Evolutionary conservation across 2,113 vertebrate genomes (phyloP), one percentile per base, ranked within the genome.

Genomic region (Callipepla californica): DNA sequence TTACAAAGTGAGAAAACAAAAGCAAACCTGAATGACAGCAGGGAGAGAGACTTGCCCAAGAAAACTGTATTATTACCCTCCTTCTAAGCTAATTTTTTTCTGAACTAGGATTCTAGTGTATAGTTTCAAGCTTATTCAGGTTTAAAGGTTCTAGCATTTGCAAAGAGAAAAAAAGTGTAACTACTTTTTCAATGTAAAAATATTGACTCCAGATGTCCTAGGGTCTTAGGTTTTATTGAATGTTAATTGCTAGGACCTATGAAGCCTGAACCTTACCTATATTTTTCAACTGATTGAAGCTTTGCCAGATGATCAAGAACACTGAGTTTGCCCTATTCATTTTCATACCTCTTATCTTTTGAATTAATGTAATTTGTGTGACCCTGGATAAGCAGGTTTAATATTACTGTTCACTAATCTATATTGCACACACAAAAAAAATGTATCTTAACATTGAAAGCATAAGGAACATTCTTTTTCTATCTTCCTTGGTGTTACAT

Each of bases 1-100:
- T 93, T 92, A 38, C 78, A 84, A 90, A 92, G 50, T 69, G 44
- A 80, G 74, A 72, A 90, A 90, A 76, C 40, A 61, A 79, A 90
- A 87, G 73, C 59, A 74, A 89, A 51, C 36, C 26, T 30, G 50
- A 74, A 58, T 80, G 55, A 90, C 79, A 32, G 25, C 0, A 2
- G 20, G 44, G 21, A 89, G 25, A 87, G 15, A 30, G 7, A 6
- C 50, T 89, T 87, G 57, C 13, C 13, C 74, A 48, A 69, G 36
- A 69, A 90, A 84, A 70, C 74, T 17, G 18, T 14, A 45, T 57
- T 77, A 6, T 58, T 67, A 5, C 17, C 13, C 76, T 73, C 25
- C 45, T 84, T 48, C 16, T 85, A 36, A 70, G 28, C 19, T 87
- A 51, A 2, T 40, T 83, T 90, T 86, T 87, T n/a, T 76, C 63